A percentile compares a stretch with the other conserved stretches of the same genome.
These are phyloP conservation scores for Pteropus alecto DNA, from an alignment of 2,113 vertebrate genomes.

Conservation along the genomic window DNA sequence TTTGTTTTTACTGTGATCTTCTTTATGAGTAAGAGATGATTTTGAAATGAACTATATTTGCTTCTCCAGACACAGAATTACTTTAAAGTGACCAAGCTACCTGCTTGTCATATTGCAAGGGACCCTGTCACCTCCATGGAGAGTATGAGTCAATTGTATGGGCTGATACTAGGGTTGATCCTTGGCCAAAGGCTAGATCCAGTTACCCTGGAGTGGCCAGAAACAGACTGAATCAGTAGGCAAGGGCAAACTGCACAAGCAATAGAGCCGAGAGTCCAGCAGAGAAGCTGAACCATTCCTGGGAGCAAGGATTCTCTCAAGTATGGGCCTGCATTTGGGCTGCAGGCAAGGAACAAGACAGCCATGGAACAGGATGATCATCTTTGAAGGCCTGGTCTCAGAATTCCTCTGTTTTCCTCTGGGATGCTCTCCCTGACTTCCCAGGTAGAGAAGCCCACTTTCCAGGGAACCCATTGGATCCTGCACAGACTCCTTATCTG, in stretches of 20 bases:
- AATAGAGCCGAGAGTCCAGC: background rate
- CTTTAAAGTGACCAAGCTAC: background rate
- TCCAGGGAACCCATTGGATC: background rate
- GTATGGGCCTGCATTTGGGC: background rate
- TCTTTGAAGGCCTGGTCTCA: background rate
- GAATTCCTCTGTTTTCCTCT: background rate
- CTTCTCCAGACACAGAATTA: background rate
- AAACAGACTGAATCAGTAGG: background rate
- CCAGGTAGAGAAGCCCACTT: background rate
- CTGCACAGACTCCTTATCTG: background rate
- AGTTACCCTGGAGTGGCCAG: background rate
- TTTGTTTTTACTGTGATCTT: background rate
- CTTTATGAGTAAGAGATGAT: background rate
- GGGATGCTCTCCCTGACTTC: background rate
- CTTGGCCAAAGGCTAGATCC: background rate
- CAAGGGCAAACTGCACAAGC: background rate
- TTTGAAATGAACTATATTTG: background rate
- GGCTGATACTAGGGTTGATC: background rate
- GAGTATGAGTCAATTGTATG: background rate
- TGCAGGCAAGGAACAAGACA: background rate
- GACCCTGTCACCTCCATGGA: background rate
- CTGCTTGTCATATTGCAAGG: background rate
- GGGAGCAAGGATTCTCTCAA: background rate
- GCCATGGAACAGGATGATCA: background rate
- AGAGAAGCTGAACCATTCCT: background rate